Evolutionary conservation across 2,888 invertebrate species (phyloP).

Genomic region (Drosophila bunnanda): DNA sequence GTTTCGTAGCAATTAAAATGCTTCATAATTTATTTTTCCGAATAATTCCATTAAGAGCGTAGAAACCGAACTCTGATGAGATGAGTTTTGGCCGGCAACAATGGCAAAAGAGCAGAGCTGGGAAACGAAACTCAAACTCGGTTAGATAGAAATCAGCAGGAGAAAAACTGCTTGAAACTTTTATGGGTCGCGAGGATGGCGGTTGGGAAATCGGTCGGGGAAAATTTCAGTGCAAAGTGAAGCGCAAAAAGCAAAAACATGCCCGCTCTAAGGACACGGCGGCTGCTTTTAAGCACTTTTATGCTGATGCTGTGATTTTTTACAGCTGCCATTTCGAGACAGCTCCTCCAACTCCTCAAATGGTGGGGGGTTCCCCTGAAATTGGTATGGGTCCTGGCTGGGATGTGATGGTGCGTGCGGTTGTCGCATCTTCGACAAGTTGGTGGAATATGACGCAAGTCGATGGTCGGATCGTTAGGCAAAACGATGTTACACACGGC

Average conservation of each 20-base stretch:
- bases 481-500: constrained; percentile 49
- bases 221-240: constrained; percentile 54
- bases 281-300: constrained; percentile 79
- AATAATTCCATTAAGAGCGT: constrained; percentile 64
- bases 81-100: constrained; percentile 24
- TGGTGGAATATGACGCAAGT: constrained; percentile 55
- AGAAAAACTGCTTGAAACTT: constrained; percentile 54
- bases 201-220: constrained; percentile 26
- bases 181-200: constrained; percentile 23
- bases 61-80: constrained; percentile 24
- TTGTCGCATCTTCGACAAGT: constrained; percentile 58
- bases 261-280: constrained; percentile 57
- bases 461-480: constrained; percentile 68
- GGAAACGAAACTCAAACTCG: constrained; percentile 28
- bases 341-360: constrained; percentile 3
- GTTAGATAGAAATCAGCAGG: constrained; percentile 49
- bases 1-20: constrained; percentile 56
- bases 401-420: constrained; percentile 61
- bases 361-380: not conserved
- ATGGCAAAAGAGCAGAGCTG: constrained; percentile 12
- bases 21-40: constrained; percentile 55
- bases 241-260: constrained; percentile 58
- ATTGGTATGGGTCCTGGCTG: constrained; percentile 8
- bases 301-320: constrained; percentile 81
- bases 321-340: constrained; percentile 76